These are phyloP conservation scores for Bombylius discolor DNA, from an alignment of 2,888 invertebrate species.

Conservation along the genomic window DNA sequence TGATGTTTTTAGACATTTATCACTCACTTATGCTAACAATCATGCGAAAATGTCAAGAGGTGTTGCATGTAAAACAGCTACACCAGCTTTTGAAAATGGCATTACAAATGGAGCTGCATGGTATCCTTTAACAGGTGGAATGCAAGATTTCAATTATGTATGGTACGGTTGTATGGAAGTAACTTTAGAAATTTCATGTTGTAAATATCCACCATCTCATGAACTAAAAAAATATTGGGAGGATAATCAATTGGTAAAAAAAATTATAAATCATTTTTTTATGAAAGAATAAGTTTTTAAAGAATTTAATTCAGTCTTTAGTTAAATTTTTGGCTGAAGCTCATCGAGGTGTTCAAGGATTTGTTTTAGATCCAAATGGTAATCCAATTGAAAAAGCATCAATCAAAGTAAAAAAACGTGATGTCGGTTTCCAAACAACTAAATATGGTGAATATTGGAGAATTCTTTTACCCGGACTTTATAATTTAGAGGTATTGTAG, in stretches of 20 bases:
- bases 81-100: slow-evolving; percentile 69
- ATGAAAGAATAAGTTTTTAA: not conserved
- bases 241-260: slow-evolving; percentile 64
- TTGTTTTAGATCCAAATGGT: slow-evolving; percentile 65
- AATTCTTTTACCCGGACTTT: slow-evolving; percentile 73
- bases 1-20: slow-evolving; percentile 78
- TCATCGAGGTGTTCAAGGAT: slow-evolving; percentile 79
- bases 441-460: slow-evolving; percentile 94
- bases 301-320: slow-evolving; percentile 46
- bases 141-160: slow-evolving; percentile 78
- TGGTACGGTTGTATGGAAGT: slow-evolving; percentile 91
- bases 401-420: slow-evolving; percentile 65
- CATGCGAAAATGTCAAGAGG: slow-evolving; percentile 83
- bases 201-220: slow-evolving; percentile 76
- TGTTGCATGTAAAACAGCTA: slow-evolving; percentile 64
- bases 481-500: slow-evolving; percentile 59
- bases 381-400: slow-evolving; percentile 67
- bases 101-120: slow-evolving; percentile 91
- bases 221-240: slow-evolving; percentile 76
- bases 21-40: slow-evolving; percentile 71
- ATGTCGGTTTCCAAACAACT: slow-evolving; percentile 74
- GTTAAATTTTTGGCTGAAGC: slow-evolving; percentile 75
- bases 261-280: too few relatives aligned
- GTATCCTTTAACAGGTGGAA: slow-evolving; percentile 69
- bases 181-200: slow-evolving; percentile 88